phyloP scores from a whole-genome alignment of 1,140 invertebrate genomes.

The Xylocopa sonorina region DNA sequence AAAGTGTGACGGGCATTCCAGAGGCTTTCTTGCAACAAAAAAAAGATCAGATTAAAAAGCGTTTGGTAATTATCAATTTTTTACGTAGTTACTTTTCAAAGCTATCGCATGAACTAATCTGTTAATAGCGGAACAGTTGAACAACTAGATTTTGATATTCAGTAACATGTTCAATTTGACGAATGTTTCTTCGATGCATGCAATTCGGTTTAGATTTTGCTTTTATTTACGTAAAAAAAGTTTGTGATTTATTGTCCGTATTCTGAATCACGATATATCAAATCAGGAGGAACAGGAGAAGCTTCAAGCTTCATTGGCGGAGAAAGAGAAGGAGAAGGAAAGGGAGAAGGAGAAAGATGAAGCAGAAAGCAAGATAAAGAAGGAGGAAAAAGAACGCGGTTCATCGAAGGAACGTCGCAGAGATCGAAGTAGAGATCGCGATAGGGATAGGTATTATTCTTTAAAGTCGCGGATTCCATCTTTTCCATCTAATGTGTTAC shows the following conservation, averaged over 20 bases:
- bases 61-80: slow-evolving; percentile 83
- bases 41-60: slow-evolving; percentile 97
- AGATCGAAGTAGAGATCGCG: slow-evolving; percentile 80
- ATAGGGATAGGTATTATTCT: slow-evolving; percentile 78
- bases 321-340: slow-evolving; percentile 82
- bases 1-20: slow-evolving; percentile 96
- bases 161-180: slow-evolving; percentile 46
- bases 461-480: neutral
- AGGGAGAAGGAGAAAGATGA: slow-evolving; percentile 80
- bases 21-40: slow-evolving; percentile 96
- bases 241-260: slow-evolving; percentile 11
- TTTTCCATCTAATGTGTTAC: slow-evolving; percentile 32
- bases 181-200: slow-evolving; percentile 32
- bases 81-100: neutral
- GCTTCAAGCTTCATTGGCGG: slow-evolving; percentile 84
- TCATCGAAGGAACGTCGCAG: slow-evolving; percentile 77
- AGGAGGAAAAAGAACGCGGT: slow-evolving; percentile 78
- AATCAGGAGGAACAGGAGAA: slow-evolving; percentile 88
- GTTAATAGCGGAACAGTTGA: slow-evolving; percentile 55
- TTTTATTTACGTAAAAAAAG: slow-evolving; percentile 6
- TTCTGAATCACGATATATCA: slow-evolving; percentile 39
- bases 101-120: slow-evolving; percentile 43
- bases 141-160: slow-evolving; percentile 54
- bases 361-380: slow-evolving; percentile 78
- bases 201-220: slow-evolving; percentile 35